A percentile compares a stretch with the other conserved stretches of the same genome.
Evolutionary conservation across 2,888 invertebrate genomes (phyloP).

Genomic region (Erebia ligea): DNA sequence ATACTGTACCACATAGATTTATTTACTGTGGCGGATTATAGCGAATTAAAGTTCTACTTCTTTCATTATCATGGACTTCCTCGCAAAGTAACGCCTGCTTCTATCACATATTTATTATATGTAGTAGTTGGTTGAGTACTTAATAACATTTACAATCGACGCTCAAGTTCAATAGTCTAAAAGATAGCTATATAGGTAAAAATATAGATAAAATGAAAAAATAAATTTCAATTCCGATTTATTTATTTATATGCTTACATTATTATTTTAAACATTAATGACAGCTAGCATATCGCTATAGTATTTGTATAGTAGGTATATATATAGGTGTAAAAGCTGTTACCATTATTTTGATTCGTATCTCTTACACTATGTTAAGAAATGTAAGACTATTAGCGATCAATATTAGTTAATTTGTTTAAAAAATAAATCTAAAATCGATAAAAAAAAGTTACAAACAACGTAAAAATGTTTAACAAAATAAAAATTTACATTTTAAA

Average conservation of each 20-base stretch:
- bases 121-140: too few relatives aligned
- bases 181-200: neutral
- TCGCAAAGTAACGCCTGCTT: too few relatives aligned
- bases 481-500: slow-evolving; percentile 75
- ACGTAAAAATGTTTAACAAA: slow-evolving; percentile 71
- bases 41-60: too few relatives aligned
- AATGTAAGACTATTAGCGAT: slow-evolving; percentile 38
- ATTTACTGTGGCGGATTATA: too few relatives aligned
- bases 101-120: too few relatives aligned
- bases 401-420: slow-evolving; percentile 41
- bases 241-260: slow-evolving; percentile 69
- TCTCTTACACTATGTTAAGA: slow-evolving; percentile 36
- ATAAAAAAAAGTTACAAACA: slow-evolving; percentile 46
- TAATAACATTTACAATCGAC: neutral
- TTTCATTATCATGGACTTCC: too few relatives aligned
- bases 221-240: slow-evolving; percentile 76
- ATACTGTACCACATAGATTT: too few relatives aligned
- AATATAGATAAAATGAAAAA: slow-evolving; percentile 42
- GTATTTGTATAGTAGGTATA: slow-evolving; percentile 43
- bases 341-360: slow-evolving; percentile 47
- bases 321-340: slow-evolving; percentile 41
- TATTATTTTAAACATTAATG: slow-evolving; percentile 58
- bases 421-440: slow-evolving; percentile 45
- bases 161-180: neutral
- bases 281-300: slow-evolving; percentile 65